Evolutionary conservation across 2,113 vertebrate species (phyloP), one percentile per base, ranked within the genome.

Genomic region (Myrmecophaga tridactyla): DNA sequence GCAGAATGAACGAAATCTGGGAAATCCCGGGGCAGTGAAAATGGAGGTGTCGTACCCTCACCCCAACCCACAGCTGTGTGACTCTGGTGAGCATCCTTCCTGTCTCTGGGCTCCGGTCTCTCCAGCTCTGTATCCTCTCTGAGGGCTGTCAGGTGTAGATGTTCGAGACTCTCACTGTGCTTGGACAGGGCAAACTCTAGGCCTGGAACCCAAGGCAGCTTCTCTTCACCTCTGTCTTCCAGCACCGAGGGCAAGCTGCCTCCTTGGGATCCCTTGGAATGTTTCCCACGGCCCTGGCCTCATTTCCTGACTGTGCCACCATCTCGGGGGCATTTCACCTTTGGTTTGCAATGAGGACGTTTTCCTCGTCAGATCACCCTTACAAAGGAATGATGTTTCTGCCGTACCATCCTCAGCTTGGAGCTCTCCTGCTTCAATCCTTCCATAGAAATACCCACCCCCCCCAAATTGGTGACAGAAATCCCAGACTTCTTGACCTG

Each of bases 11-110:
- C 0, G 1, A 27, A 12, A 4, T 4, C 48, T 29, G 20, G 62
- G 41, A 18, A 12, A 2, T 0, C 1, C 25, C 63, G 34, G 69
- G 7, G 1, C 23, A 7, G 72, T 70, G 14, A 29, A 41, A 39
- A 17, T 25, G 18, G 58, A 53, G 1, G 0, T 1, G 29, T 2
- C 15, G 20, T 18, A 5, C 41, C n/a, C 67, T 31, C 29, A 13
- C 15, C 39, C 56, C 11, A 9, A 39, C 39, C 4, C 15, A 18
- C 0, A 0, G 51, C 69, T 25, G 21, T 7, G 48, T 25, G 46
- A 41, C 48, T 18, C 10, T 0, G 39, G 60, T 12, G 58, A 17
- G 27, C 10, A n/a, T 23, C 29, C n/a, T 53, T 34, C 21, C 21
- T 13, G 51, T 56, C 60, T 53, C 75, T 20, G 56, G 56, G n/a